phyloP scores from a whole-genome alignment of 2,113 vertebrate species.

The Marmota monax region DNA sequence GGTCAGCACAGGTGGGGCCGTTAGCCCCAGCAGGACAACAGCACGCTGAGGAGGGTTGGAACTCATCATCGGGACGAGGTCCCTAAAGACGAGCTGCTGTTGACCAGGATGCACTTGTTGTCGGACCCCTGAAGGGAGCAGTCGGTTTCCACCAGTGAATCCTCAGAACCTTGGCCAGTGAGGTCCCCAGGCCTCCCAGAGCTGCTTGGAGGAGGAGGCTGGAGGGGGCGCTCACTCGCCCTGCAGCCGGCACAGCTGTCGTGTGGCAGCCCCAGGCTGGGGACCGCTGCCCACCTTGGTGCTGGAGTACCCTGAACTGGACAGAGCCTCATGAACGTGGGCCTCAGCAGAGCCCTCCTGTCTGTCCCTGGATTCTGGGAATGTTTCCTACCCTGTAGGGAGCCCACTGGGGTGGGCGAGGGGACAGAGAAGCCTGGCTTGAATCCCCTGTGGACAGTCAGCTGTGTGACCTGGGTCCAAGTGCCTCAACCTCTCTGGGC shows the following conservation, averaged over 20 bases:
- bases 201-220: not conserved
- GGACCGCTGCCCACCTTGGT: not conserved
- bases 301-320: not conserved
- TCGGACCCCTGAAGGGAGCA: slow-evolving; percentile 54
- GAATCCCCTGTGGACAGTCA: not conserved
- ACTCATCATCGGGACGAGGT: not conserved
- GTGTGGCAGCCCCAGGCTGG: not conserved
- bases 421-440: not conserved
- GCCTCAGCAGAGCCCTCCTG: not conserved
- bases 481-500: not conserved
- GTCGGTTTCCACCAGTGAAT: too few species aligned
- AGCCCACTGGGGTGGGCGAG: not conserved
- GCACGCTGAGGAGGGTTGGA: too few species aligned
- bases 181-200: not conserved
- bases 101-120: too few species aligned
- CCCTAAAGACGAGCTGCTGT: slow-evolving; percentile 25
- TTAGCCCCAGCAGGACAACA: too few species aligned
- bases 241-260: not conserved
- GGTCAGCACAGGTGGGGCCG: accelerated
- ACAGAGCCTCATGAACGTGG: not conserved
- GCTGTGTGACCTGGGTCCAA: not conserved
- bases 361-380: not conserved
- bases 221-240: not conserved
- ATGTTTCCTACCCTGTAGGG: not conserved
- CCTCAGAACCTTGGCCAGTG: too few species aligned